Evolutionary conservation across 2,797 vertebrate genomes (phyloP).

Genomic region (Halcyon chelicuti): DNA sequence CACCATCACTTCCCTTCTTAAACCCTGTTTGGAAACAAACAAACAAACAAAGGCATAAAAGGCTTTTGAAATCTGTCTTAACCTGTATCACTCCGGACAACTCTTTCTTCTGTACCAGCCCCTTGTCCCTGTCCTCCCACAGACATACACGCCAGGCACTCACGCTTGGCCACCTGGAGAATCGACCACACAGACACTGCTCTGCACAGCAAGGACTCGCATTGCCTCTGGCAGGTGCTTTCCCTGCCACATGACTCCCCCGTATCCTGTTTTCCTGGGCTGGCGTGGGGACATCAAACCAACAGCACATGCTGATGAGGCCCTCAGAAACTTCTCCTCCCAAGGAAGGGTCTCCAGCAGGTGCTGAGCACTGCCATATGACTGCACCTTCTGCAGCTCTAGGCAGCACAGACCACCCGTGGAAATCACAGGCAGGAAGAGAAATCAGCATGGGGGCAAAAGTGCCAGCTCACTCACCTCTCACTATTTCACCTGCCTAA

Average conservation of each 20-base stretch:
- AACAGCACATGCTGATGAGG: background rate
- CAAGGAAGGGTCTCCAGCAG: background rate
- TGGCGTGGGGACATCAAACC: background rate
- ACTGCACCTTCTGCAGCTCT: background rate
- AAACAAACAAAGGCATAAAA: background rate
- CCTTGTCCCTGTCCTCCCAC: background rate
- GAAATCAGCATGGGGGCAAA: background rate
- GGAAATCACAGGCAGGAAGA: background rate
- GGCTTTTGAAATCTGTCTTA: background rate
- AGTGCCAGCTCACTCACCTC: background rate
- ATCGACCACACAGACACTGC: background rate
- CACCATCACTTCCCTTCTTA: background rate
- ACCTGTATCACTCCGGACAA: background rate
- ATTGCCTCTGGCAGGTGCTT: background rate
- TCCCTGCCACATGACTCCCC: fast-evolving
- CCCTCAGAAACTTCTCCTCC: background rate
- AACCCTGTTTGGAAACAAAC: background rate
- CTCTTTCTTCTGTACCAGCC: background rate
- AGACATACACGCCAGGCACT: background rate
- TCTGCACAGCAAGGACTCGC: background rate
- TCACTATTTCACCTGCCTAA: background rate
- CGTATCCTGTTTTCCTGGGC: background rate
- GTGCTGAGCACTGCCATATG: fast-evolving
- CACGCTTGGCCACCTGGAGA: fast-evolving
- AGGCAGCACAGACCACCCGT: background rate